phyloP scores from a whole-genome alignment of 2,888 invertebrate genomes.

The Rhagonycha lutea region DNA sequence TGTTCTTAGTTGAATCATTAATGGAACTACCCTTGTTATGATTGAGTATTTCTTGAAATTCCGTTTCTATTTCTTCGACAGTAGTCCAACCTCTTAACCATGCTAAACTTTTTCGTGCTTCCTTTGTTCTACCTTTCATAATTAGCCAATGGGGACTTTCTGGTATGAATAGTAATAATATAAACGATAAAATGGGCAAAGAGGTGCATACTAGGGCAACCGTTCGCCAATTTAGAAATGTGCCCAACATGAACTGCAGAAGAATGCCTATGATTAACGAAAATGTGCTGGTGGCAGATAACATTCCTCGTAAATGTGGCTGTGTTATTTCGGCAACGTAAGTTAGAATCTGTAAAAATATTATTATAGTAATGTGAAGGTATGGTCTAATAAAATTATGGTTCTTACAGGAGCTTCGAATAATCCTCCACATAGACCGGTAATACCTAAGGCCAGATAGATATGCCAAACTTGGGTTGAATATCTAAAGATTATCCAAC shows the following conservation, averaged over 20 bases:
- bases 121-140: constrained; percentile 65
- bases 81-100: constrained; percentile 81
- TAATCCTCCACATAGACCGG: constrained; percentile 77
- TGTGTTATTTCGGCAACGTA: constrained; percentile 85
- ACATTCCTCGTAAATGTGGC: constrained; percentile 75
- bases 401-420: constrained; percentile 77
- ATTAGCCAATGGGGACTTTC: constrained; percentile 84
- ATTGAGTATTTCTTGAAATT: constrained; percentile 58
- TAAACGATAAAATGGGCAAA: constrained; percentile 68
- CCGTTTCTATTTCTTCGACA: constrained; percentile 63
- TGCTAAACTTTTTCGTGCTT: constrained; percentile 71
- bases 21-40: not conserved
- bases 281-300: constrained; percentile 76
- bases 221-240: constrained; percentile 72
- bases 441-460: constrained; percentile 71
- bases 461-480: constrained; percentile 65
- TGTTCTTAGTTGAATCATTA: not conserved
- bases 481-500: constrained; percentile 76
- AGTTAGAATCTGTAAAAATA: constrained; percentile 67
- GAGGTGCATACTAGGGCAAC: constrained; percentile 70
- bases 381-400: not conserved
- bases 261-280: constrained; percentile 77
- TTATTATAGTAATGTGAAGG: not conserved
- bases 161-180: constrained; percentile 72
- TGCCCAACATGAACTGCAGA: constrained; percentile 75